Percentiles rank a stretch among this genome's conserved stretches.
Evolutionary conservation across 2,888 invertebrate genomes (phyloP).

Genomic region (Pycnomerus fuliginosus): DNA sequence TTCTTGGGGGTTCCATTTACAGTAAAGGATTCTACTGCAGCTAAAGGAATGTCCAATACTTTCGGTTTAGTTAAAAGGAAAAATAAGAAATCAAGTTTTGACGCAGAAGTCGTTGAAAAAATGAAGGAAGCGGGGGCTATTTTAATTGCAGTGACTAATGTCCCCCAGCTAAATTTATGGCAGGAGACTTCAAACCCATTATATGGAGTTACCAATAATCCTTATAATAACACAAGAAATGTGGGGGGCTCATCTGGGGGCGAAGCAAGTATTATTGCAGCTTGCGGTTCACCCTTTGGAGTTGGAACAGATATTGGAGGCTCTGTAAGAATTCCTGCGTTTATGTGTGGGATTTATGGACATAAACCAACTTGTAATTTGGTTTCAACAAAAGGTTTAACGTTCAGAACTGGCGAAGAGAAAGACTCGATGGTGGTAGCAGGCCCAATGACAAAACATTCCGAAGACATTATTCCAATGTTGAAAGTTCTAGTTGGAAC

Average conservation of each 20-base stretch:
- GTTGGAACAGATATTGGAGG: constrained; percentile 96
- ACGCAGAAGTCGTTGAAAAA: constrained; percentile 75
- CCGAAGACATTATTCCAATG: constrained; percentile 77
- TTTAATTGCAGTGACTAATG: constrained; percentile 67
- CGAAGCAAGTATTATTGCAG: constrained; percentile 73
- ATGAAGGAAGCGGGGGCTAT: constrained; percentile 83
- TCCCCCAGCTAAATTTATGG: constrained; percentile 93
- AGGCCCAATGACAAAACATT: constrained; percentile 80
- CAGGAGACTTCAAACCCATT: constrained; percentile 85
- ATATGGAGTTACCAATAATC: constrained; percentile 88
- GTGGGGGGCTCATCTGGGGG: constrained; percentile 94
- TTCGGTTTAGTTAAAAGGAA: constrained; percentile 66
- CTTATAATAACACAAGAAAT: constrained; percentile 81
- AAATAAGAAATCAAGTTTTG: constrained; percentile 63
- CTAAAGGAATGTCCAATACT: constrained; percentile 70
- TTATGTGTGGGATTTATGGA: constrained; percentile 86
- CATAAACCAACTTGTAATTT: constrained; percentile 69
- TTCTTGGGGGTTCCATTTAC: constrained; percentile 92
- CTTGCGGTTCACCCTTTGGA: constrained; percentile 80
- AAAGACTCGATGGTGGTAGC: constrained; percentile 76
- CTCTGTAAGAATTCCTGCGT: constrained; percentile 88
- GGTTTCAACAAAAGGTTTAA: constrained; percentile 60
- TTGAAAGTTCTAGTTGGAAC: constrained; percentile 65
- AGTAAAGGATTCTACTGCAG: constrained; percentile 84
- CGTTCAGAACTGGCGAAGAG: constrained; percentile 67